Percentiles rank a stretch among this genome's conserved stretches.
phyloP scores from a whole-genome alignment of 2,797 vertebrate genomes.

The Muraenolepis orangiensis region DNA sequence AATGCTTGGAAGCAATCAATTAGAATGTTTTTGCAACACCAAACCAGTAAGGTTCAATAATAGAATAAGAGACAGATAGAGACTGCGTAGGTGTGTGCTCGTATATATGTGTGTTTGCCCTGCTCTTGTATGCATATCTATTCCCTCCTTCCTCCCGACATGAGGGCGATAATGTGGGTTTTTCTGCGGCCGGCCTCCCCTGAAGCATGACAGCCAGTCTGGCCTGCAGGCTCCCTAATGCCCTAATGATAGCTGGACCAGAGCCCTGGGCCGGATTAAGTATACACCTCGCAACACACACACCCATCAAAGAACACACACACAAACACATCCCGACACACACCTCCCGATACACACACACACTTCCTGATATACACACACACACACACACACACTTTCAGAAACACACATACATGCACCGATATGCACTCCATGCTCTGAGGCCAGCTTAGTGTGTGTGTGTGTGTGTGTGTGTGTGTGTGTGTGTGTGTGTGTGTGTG shows the following conservation, averaged over 20 bases:
- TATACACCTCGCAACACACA: conserved; percentile 32
- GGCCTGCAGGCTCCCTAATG: conserved; percentile 37
- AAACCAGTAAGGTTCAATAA: conserved; percentile 50
- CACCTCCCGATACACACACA: no score
- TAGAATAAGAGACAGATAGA: conserved; percentile 28
- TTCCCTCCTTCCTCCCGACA: conserved; percentile 24
- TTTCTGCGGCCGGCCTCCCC: conserved; percentile 30
- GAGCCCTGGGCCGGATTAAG: conserved; percentile 47
- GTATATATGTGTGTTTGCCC: conserved; percentile 18
- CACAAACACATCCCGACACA: background rate
- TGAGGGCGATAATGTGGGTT: conserved; percentile 30
- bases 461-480: no score
- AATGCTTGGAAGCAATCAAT: background rate
- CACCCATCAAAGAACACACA: background rate
- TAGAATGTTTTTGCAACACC: conserved; percentile 30
- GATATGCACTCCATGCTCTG: background rate
- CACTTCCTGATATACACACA: no score
- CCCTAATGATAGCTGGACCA: conserved; percentile 49
- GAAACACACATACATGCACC: no score
- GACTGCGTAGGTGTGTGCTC: background rate
- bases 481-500: no score
- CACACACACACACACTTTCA: no score
- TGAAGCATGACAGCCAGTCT: conserved; percentile 58
- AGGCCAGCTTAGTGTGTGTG: background rate
- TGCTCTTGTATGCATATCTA: conserved; percentile 3